Base-by-base conservation (phyloP, 2,113 vertebrate genomes). In the Neotragus pygmaeus region DNA sequence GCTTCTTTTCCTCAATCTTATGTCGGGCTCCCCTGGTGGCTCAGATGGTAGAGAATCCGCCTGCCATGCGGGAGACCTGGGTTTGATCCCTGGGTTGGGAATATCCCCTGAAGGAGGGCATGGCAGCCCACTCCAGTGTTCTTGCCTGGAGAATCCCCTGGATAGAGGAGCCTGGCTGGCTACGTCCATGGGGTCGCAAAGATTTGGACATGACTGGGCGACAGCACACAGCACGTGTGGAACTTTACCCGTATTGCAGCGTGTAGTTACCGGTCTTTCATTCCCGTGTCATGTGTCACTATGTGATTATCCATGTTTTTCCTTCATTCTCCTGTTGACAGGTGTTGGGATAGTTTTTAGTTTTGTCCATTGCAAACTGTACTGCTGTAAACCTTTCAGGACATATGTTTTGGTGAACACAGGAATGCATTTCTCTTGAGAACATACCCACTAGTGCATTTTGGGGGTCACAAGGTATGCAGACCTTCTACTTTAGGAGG, bases 121-220 rank as follows among this genome's bases (percentile, higher is more conserved):
- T 36, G n/a, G 19, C 19, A 70, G 21, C n/a, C 66, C n/a, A 70
- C n/a, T 36, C n/a, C 17, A 39, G 2, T 12, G 2, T 12, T 39
- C 19, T 39, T 70, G n/a, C 66, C 66, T 70, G 66, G n/a, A 12
- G 8, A 70, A 23, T 70, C n/a, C 66, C n/a, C n/a, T 6, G n/a
- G 19, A 23, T 39, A 23, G 10, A 70, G 19, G 10, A 12, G 19
- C 66, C n/a, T 70, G 66, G 19, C 10, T 0, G 66, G 66, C n/a
- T 70, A 0, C 5, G 5, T 36, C 19, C 66, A 12, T 36, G 19
- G 66, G 66, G 19, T 70, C 1, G 0, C n/a, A 3, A 23, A 70
- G 66, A 6, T 70, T 3, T 6, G n/a, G 66, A 70, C 66, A 23
- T 0, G 66, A 11, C 64, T 70, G n/a, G 36, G 30, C 6, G 7